These are phyloP conservation scores for Parascotia fuliginaria DNA, from an alignment of 2,888 invertebrate species.

Conservation along the genomic window DNA sequence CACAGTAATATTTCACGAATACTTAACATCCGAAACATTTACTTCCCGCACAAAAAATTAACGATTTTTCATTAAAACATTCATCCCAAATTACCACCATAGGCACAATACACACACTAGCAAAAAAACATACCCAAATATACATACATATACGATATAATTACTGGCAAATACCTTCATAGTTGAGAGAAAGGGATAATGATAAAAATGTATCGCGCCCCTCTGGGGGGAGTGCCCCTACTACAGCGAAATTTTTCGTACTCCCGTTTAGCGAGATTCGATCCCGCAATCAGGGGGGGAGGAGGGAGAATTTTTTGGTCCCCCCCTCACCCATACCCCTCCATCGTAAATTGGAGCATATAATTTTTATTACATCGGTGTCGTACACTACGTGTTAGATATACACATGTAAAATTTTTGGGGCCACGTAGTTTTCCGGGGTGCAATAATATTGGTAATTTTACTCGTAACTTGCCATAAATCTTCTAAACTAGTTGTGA, in stretches of 20 bases:
- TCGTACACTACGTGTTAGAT: conserved; percentile 68
- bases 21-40: neutral
- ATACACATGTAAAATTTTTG: conserved; percentile 29
- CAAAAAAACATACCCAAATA: conserved; percentile 45
- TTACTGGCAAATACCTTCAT: conserved; percentile 74
- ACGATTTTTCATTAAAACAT: conserved; percentile 1
- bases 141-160: conserved; percentile 73
- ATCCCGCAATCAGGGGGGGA: conserved; percentile 80
- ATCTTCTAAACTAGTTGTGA: neutral
- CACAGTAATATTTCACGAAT: neutral
- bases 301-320: conserved; percentile 72
- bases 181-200: conserved; percentile 80
- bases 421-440: conserved; percentile 16
- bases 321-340: conserved; percentile 57
- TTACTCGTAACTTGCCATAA: neutral
- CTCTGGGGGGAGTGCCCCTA: conserved; percentile 53
- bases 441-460: conserved; percentile 10
- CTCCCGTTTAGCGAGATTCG: conserved; percentile 81
- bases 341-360: conserved; percentile 85
- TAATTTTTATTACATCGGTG: conserved; percentile 85
- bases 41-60: neutral
- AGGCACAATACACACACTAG: conserved; percentile 26
- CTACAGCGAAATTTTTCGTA: conserved; percentile 72
- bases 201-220: conserved; percentile 80
- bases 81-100: conserved; percentile 3